phyloP scores from a whole-genome alignment of 2,113 vertebrate species.

The Aphyosemion australe region DNA sequence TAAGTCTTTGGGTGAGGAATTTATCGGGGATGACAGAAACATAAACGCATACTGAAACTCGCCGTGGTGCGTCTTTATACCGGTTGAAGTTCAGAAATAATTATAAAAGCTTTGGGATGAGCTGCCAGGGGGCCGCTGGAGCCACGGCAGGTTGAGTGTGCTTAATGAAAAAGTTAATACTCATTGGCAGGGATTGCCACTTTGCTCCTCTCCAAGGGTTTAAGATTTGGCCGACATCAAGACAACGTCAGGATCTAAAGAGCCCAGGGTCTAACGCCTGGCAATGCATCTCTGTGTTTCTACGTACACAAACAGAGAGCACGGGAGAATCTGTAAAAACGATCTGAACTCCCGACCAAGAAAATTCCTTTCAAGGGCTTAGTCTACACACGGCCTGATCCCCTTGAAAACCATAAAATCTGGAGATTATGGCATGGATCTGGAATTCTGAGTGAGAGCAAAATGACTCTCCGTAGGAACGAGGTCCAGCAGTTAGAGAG shows the following conservation, averaged over 20 bases:
- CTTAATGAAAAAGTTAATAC: slow-evolving; percentile 68
- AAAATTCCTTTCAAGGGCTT: slow-evolving; percentile 65
- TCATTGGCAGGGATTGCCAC: slow-evolving; percentile 65
- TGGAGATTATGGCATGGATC: slow-evolving; percentile 65
- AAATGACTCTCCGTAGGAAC: slow-evolving; percentile 67
- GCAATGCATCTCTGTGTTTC: slow-evolving; percentile 35
- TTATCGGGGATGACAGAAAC: slow-evolving; percentile 30
- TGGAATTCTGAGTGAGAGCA: slow-evolving; percentile 69
- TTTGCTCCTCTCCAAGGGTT: slow-evolving; percentile 54
- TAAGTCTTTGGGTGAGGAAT: slow-evolving; percentile 5
- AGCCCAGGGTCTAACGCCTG: slow-evolving; percentile 61
- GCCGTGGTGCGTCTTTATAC: slow-evolving; percentile 10
- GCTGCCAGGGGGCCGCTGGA: slow-evolving; percentile 62
- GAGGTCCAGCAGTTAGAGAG: slow-evolving; percentile 31
- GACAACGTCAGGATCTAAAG: slow-evolving; percentile 68
- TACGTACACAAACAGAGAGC: slow-evolving; percentile 38
- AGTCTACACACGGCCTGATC: slow-evolving; percentile 63
- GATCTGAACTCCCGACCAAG: slow-evolving; percentile 56
- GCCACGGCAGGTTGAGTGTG: slow-evolving; percentile 56
- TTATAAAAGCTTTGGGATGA: slow-evolving; percentile 57
- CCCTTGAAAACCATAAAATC: slow-evolving; percentile 70
- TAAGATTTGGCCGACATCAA: slow-evolving; percentile 65
- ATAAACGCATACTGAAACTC: slow-evolving; percentile 27
- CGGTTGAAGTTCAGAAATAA: slow-evolving; percentile 55
- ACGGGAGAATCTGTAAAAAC: slow-evolving; percentile 57